Base-by-base conservation (phyloP, 2,888 invertebrate genomes). In the Agrochola lychnidis region DNA sequence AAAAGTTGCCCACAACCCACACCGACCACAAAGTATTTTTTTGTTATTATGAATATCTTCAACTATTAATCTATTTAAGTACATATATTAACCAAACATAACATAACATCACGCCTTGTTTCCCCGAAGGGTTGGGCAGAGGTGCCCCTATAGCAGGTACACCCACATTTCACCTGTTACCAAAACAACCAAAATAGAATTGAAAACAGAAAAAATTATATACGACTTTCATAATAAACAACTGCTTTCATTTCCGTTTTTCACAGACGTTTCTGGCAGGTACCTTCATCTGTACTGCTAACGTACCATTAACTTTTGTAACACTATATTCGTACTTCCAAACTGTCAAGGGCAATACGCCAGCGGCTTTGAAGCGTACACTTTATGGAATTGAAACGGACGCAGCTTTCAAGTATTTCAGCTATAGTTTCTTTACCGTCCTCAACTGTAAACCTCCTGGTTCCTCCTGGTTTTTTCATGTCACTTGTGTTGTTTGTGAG, bases 271-370 rank as follows among this genome's bases (percentile, higher is more conserved):
- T 36, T 36, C 70, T 36, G 5, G n/a, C 36, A n/a, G 25, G 5
- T 45, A 42, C 16, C 2, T 40, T 10, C 10, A 71, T 40, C 16
- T 56, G 16, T 25, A 53, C 14, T n/a, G n/a, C 51, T 51, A 19
- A 53, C 22, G 53, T 62, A 53, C 53, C 14, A n/a, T 36, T 10
- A 22, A 51, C 25, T 57, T 78, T 83, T 53, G 62, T 66, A 70
- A 61, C 63, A 79, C 63, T 30, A 64, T 59, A 79, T 63, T 48
- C 61, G 25, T 36, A 42, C 22, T 73, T 59, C 16, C 42, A 70
- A 82, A 76, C 76, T 85, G 76, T 68, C 76, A 66, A 61, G 63
- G 42, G 48, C 70, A 82, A 61, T 80, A 85, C 59, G 53, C 68
- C 42, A 71, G 16, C 59, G 64, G 61, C 61, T 64, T 84, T 85